A percentile compares a stretch with the other conserved stretches of the same genome.
phyloP scores from a whole-genome alignment of 2,888 invertebrate species.

The Pasiphila rectangulata region DNA sequence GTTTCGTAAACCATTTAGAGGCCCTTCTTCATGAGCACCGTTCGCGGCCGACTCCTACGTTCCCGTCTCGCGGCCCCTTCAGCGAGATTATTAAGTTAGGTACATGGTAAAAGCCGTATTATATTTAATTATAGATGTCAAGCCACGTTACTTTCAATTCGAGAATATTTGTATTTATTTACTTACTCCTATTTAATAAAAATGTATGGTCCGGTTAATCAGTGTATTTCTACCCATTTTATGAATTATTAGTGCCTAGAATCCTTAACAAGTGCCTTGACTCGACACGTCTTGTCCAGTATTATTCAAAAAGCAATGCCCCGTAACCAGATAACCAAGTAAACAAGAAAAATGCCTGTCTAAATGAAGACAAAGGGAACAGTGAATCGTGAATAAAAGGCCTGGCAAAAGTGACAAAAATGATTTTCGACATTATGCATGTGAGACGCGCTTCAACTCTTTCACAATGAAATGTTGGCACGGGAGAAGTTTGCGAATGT shows the following conservation, averaged over 20 bases:
- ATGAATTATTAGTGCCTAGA: background rate
- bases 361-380: constrained; percentile 66
- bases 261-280: background rate
- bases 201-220: too few relatives aligned
- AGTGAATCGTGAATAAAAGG: constrained; percentile 45
- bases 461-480: constrained; percentile 38
- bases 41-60: too few relatives aligned
- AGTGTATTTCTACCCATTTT: too few relatives aligned
- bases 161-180: too few relatives aligned
- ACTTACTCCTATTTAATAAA: too few relatives aligned
- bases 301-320: constrained; percentile 33
- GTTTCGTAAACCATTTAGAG: too few relatives aligned
- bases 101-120: too few relatives aligned
- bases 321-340: constrained; percentile 50
- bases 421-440: constrained; percentile 50
- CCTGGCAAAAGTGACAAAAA: constrained; percentile 51
- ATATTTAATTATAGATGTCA: too few relatives aligned
- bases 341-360: constrained; percentile 64
- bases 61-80: too few relatives aligned
- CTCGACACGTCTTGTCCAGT: constrained; percentile 21
- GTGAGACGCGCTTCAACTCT: constrained; percentile 37
- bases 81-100: too few relatives aligned
- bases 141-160: too few relatives aligned
- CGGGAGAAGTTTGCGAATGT: constrained; percentile 23
- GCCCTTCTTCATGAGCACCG: too few relatives aligned